These are phyloP conservation scores for Stegodyphus mimosarum DNA, from an alignment of 1,140 invertebrate species.

Conservation along the genomic window DNA sequence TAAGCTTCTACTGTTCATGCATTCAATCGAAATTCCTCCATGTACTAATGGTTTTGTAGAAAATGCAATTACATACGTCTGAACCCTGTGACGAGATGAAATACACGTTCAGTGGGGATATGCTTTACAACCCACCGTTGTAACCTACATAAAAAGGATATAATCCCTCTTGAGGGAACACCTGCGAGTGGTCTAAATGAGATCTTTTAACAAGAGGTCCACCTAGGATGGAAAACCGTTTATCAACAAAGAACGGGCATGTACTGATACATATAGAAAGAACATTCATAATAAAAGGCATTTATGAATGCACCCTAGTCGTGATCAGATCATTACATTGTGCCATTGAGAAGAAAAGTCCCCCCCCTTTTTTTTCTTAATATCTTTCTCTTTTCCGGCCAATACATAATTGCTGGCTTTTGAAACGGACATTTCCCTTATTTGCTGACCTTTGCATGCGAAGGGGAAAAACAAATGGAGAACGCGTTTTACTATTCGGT, in stretches of 20 bases:
- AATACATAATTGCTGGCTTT: conserved; percentile 34
- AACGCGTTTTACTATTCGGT: neutral
- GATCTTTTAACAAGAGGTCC: conserved; percentile 15
- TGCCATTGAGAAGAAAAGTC: neutral
- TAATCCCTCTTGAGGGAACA: conserved; percentile 15
- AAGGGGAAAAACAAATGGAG: neutral
- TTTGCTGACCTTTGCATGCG: conserved; percentile 21
- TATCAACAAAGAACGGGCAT: conserved; percentile 12
- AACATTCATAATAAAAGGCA: conserved; percentile 30
- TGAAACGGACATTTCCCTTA: conserved; percentile 10
- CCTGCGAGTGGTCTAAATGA: conserved; percentile 18
- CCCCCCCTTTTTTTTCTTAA: neutral
- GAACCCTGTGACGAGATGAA: no score
- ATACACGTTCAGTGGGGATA: neutral
- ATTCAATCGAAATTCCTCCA: no score
- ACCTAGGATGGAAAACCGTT: conserved; percentile 8
- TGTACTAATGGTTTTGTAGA: no score
- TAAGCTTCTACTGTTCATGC: no score
- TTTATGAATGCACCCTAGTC: conserved; percentile 8
- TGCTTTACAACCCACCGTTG: neutral
- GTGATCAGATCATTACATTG: conserved; percentile 27
- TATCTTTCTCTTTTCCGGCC: neutral
- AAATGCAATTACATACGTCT: no score
- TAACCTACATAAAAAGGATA: neutral
- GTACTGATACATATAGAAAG: conserved; percentile 16